A percentile compares a stretch with the other conserved stretches of the same genome.
These are phyloP conservation scores for Notechis scutatus DNA, from an alignment of 2,113 vertebrate species.

Conservation along the genomic window DNA sequence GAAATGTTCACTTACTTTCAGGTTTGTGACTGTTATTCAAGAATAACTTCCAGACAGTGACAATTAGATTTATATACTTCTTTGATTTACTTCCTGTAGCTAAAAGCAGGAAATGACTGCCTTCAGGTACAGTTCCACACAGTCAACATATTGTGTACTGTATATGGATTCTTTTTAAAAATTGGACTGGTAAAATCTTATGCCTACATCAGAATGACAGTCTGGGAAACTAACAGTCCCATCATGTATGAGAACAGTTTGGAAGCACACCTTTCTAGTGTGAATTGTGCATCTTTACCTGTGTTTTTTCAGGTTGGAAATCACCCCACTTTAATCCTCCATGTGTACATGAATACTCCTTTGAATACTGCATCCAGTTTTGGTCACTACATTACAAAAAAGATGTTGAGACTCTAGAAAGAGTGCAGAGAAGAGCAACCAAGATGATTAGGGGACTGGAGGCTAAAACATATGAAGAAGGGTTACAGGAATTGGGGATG, in stretches of 20 bases:
- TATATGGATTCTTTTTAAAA: not conserved
- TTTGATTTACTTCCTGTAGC: slow-evolving; percentile 61
- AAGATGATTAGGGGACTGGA: no score
- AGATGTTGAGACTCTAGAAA: no score
- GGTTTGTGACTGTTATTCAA: slow-evolving; percentile 61
- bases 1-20: slow-evolving; percentile 60
- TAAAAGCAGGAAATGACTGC: slow-evolving; percentile 56
- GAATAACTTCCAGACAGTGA: slow-evolving; percentile 61
- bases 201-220: not conserved
- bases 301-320: not conserved
- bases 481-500: no score
- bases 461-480: no score
- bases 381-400: no score
- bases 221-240: not conserved
- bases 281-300: not conserved
- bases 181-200: not conserved
- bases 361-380: no score
- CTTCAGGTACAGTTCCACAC: slow-evolving; percentile 31
- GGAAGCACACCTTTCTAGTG: not conserved
- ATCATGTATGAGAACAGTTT: slow-evolving; percentile 17
- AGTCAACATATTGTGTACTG: slow-evolving; percentile 33
- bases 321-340: not conserved
- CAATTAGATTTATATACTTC: slow-evolving; percentile 65
- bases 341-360: no score
- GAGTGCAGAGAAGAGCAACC: no score